A percentile compares a stretch with the other conserved stretches of the same genome.
These are phyloP conservation scores for Suricata suricatta DNA, from an alignment of 2,113 vertebrate genomes.

Conservation along the genomic window DNA sequence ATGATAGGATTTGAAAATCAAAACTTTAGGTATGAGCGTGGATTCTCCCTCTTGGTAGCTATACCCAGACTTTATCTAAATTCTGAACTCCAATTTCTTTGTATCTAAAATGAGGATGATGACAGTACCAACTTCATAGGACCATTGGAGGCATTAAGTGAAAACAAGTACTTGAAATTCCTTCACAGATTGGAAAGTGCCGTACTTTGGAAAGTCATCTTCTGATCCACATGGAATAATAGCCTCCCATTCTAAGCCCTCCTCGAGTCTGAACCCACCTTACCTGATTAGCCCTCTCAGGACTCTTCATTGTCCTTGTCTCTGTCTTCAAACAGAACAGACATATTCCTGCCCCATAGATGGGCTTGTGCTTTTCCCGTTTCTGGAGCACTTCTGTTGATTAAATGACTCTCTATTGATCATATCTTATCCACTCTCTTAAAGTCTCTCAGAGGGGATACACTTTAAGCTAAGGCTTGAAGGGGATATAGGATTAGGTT, in stretches of 20 bases:
- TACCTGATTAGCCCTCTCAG: background rate
- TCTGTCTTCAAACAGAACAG: background rate
- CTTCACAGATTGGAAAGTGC: background rate
- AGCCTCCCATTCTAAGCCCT: background rate
- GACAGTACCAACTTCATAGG: background rate
- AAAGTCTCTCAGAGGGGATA: background rate
- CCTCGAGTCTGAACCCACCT: background rate
- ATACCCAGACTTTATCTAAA: conserved; percentile 28
- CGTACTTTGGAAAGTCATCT: background rate
- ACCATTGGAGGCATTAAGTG: background rate
- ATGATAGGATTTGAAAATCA: background rate
- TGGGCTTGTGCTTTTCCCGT: background rate
- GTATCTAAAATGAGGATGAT: conserved; percentile 18
- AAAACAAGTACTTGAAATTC: conserved; percentile 2
- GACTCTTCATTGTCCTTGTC: background rate
- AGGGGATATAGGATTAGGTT: background rate
- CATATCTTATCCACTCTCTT: background rate
- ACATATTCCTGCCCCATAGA: background rate
- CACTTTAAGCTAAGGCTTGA: background rate
- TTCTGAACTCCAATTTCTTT: conserved; percentile 49
- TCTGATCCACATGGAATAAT: background rate
- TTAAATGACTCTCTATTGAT: background rate
- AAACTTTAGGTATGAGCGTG: background rate
- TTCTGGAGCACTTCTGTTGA: background rate
- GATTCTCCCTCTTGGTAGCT: background rate